Base-by-base conservation (phyloP, 2,797 vertebrate species). In the Sparidentex hasta region DNA sequence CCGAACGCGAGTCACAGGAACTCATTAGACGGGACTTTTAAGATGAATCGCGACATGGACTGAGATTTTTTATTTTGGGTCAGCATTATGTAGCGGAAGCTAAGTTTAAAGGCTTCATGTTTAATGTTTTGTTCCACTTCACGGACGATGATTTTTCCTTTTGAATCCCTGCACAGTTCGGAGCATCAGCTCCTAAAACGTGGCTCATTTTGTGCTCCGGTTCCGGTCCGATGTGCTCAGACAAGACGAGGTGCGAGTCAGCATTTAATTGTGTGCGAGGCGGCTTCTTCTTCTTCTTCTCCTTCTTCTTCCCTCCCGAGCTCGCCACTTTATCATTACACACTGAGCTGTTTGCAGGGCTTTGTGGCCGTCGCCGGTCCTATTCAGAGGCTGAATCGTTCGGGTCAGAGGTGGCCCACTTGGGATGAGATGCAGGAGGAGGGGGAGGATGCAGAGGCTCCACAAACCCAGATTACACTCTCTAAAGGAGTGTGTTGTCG, bases 291-390 rank as follows among this genome's bases (percentile, higher is more conserved):
- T 27, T 27, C 27, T 27, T 27, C 29, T 27, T 27, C 27, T 27
- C 4, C 27, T 27, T 27, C 27, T 8, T 33, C 33, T 33, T 33
- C 33, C 7, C 58, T 54, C 71, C 92, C 82, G 90, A 72, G 65
- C 79, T 76, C 82, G 91, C 95, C 89, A 94, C 94, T 95, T 96
- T 95, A 94, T 97, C 95, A 93, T 87, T 61, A 94, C 94, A 92
- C 92, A 84, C 88, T 76, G 82, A 85, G 77, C 92, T 96, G 94
- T 96, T 95, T 95, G 95, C 94, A 84, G 88, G 94, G 88, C 94
- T 96, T 96, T 96, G 95, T 95, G 92, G 91, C 64, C 89, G 86
- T 87, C 74, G 7, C 92, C 83, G 93, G 95, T 94, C 93, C 93
- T 90, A 95, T 96, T 94, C 94, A 93, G 93, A 92, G 87, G 91